A percentile compares a stretch with the other conserved stretches of the same genome.
Conservation (phyloP, 2,797 vertebrate genomes). For the Trichosurus vulpecula region DNA sequence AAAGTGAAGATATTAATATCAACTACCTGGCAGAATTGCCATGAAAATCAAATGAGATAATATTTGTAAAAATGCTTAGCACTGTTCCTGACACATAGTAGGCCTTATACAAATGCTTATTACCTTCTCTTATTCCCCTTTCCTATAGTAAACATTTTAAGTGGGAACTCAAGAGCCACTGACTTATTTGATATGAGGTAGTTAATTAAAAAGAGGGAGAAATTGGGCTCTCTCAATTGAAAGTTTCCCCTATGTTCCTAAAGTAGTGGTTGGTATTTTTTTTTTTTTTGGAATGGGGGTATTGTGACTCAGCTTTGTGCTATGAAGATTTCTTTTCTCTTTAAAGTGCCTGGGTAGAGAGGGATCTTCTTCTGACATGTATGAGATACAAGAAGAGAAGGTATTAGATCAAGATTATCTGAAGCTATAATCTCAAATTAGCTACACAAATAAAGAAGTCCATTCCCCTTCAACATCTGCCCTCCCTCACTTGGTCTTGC, state of each 20-base stretch:
- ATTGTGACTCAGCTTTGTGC: not conserved
- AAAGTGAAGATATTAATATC: not conserved
- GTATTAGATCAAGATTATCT: not conserved
- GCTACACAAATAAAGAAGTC: not conserved
- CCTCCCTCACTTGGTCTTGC: not conserved
- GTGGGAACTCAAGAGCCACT: not conserved
- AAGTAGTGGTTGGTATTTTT: not conserved
- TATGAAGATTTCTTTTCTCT: not conserved
- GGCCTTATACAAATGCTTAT: not conserved
- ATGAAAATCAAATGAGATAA: not conserved
- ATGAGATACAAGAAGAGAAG: not conserved
- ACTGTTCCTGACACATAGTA: not conserved
- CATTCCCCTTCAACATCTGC: not conserved
- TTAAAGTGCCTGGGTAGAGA: not conserved
- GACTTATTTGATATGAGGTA: not conserved
- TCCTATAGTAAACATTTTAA: not conserved
- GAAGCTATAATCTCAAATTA: not conserved
- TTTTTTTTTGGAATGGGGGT: not conserved
- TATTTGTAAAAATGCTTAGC: not conserved
- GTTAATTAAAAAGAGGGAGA: not conserved
- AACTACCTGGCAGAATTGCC: not conserved
- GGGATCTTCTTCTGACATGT: not conserved
- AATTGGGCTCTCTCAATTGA: not conserved
- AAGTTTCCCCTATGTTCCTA: not conserved
- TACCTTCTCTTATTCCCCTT: not conserved